Base-by-base conservation (phyloP, 1,140 invertebrate genomes). In the Meloidogyne chitwoodi region DNA sequence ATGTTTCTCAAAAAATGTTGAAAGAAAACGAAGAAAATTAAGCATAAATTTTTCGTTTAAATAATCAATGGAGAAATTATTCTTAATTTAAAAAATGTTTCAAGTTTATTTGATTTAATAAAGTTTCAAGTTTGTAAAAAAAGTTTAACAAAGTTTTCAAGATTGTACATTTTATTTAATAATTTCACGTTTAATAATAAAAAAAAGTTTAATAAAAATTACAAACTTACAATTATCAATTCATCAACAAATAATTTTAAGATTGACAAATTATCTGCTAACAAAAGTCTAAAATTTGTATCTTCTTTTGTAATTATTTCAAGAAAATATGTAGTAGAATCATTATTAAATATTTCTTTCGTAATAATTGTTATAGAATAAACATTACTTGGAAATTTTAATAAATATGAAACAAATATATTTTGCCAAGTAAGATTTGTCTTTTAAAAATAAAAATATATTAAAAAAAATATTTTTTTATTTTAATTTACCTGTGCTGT, bases 391-490 rank as follows among this genome's bases (percentile, higher is more conserved):
- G 48, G n/a, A n/a, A 56, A 56, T 56, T 56, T 56, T 6, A 19
- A n/a, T n/a, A 56, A 56, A n/a, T 56, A 56, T n/a, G 48, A n/a
- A 6, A 56, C n/a, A 56, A n/a, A 56, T n/a, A 6, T n/a, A 56
- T 56, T 56, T 56, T 56, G 48, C 48, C 48, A 56, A 56, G 48
- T 56, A 56, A 56, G 19, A 56, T 56, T 56, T 6, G 6, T 19
- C 48, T 56, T 8, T n/a, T n/a, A n/a, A n/a, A 56, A 56, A 56
- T n/a, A 56, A n/a, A 56, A 56, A n/a, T n/a, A n/a, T 56, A n/a
- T n/a, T n/a, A n/a, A 62, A 72, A 14, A 71, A 71, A 56, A 44
- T n/a, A 44, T 56, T 44, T 27, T 27, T 69, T 70, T 70, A 3
- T 68, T n/a, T 41, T 22, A 19, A 27, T 24, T n/a, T 11, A 73